A percentile compares a stretch with the other conserved stretches of the same genome.
phyloP scores from a whole-genome alignment of 1,140 invertebrate genomes.

The Brachionus rubens region DNA sequence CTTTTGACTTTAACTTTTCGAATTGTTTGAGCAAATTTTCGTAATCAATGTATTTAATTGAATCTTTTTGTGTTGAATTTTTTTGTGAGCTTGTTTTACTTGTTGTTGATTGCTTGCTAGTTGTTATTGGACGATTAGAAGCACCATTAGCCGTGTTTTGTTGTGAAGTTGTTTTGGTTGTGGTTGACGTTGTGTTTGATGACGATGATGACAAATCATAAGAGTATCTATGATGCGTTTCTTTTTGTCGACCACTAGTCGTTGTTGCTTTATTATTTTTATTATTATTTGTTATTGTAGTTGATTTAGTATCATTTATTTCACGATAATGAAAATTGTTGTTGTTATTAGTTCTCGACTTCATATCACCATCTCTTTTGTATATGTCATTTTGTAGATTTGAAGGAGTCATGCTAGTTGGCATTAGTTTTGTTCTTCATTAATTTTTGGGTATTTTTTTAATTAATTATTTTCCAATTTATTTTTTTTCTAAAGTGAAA shows the following conservation, averaged over 20 bases:
- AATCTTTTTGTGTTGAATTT: slow-evolving; percentile 15
- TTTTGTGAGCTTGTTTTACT: slow-evolving; percentile 1
- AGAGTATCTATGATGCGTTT: slow-evolving; percentile 18
- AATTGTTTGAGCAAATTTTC: slow-evolving; percentile 27
- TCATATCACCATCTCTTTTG: slow-evolving; percentile 17
- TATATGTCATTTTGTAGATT: slow-evolving; percentile 19
- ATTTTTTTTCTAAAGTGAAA: not conserved
- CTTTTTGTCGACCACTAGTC: slow-evolving; percentile 18
- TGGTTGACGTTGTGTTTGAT: not conserved
- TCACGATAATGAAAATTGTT: not conserved
- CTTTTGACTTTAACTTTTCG: slow-evolving; percentile 19
- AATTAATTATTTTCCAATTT: not conserved
- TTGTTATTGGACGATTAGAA: slow-evolving; percentile 27
- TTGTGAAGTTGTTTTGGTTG: not conserved
- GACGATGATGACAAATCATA: slow-evolving; percentile 27
- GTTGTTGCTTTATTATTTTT: too few species aligned
- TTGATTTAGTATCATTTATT: slow-evolving; percentile 4
- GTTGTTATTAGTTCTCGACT: not conserved
- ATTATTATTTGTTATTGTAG: not conserved
- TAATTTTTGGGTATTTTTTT: slow-evolving; percentile 14
- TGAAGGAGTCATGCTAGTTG: slow-evolving; percentile 21
- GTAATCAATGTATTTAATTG: slow-evolving; percentile 5
- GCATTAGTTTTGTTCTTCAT: slow-evolving; percentile 22
- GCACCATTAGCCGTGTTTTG: not conserved
- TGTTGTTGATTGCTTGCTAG: not conserved